Base-by-base conservation (phyloP, 2,113 vertebrate genomes). In the Dicentrarchus labrax region DNA sequence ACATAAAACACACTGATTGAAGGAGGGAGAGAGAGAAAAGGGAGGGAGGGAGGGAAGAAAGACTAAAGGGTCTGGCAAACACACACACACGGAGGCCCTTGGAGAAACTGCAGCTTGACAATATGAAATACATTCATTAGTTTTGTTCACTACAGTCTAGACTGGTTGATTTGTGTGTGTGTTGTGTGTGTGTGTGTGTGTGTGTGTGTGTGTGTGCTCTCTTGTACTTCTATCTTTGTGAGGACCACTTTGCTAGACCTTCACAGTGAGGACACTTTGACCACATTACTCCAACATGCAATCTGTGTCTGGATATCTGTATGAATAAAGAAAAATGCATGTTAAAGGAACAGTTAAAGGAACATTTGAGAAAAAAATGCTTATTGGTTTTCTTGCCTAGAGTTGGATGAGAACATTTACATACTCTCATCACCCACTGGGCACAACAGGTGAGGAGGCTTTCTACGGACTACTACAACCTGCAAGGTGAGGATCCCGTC, bases 71-170 rank as follows among this genome's bases (percentile, higher is more conserved):
- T 67, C 38, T 76, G 24, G 59, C 41, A 80, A 21, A 69, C 82
- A 67, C 74, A 77, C 53, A 54, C 62, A 60, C 57, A 61, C 57
- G 30, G 30, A 72, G 10, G 41, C 59, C 36, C 30, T 36, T 41
- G 1, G 65, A 61, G 71, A 78, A 77, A 72, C 69, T 67, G 73
- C 39, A 82, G 69, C 71, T 45, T 10, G 72, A 72, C 72, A 76
- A 62, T 51, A 78, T 61, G n/a, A 72, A 80, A 76, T 60, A 74
- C 57, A 73, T 59, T 77, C 67, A 77, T 77, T 83, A 72, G 60
- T 39, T 83, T 61, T 76, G 59, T 69, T 62, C 68, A 22, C 24
- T 47, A 21, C 15, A 47, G 86, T 88, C 83, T 72, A 85, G 86
- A 88, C 75, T 19, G 73, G 50, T 36, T 67, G 13, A 78, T 78